These are phyloP conservation scores for Pomatorhinus ruficollis DNA, from an alignment of 2,113 vertebrate species.

Conservation along the genomic window DNA sequence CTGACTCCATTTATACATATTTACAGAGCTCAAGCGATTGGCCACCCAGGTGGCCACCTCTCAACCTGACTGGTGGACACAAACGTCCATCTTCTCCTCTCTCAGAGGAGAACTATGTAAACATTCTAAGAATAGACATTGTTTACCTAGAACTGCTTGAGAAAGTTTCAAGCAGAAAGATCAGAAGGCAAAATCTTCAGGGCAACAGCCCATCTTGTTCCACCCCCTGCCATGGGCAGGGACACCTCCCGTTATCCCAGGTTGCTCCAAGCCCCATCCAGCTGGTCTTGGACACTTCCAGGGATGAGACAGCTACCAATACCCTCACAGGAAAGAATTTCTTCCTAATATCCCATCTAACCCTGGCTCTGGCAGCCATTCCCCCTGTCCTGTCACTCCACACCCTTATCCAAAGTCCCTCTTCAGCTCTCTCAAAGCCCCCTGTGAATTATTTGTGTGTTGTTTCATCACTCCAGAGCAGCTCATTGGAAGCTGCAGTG, in stretches of 20 bases:
- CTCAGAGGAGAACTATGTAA: no score
- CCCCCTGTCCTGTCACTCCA: neutral
- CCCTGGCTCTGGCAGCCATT: neutral
- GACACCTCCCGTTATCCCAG: neutral
- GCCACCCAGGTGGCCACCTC: no score
- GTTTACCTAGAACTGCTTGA: no score
- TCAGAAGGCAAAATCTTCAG: no score
- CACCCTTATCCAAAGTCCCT: neutral
- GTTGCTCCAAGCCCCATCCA: neutral
- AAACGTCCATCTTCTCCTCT: no score
- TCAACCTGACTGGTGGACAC: no score
- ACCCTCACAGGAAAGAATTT: neutral
- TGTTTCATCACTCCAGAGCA: neutral
- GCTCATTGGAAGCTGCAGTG: neutral
- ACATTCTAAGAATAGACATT: no score
- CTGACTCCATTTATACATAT: no score
- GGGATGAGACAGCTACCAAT: neutral
- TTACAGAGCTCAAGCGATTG: no score
- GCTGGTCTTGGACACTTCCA: neutral
- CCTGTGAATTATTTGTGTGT: neutral
- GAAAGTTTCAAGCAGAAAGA: no score
- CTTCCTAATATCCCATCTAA: neutral
- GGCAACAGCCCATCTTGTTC: accelerated
- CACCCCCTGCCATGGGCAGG: neutral
- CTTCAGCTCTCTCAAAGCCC: neutral